phyloP scores from a whole-genome alignment of 2,797 vertebrate genomes.

The Limosa lapponica region DNA sequence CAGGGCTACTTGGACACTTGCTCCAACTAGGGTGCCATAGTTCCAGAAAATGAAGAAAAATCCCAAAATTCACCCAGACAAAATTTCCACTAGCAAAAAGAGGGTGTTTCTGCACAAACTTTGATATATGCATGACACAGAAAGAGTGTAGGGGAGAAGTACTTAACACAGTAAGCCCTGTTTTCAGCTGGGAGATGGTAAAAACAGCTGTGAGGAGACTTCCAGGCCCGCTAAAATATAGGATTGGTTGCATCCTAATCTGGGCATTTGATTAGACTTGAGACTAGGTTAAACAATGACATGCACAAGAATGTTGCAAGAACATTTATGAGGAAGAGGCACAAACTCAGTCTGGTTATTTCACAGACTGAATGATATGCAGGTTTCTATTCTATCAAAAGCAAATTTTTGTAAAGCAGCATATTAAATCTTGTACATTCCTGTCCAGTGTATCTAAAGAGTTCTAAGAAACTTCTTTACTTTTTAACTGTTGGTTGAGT shows the following conservation, averaged over 20 bases:
- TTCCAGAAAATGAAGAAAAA: background rate
- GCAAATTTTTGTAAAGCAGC: background rate
- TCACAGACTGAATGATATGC: background rate
- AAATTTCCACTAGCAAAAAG: background rate
- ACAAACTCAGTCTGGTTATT: background rate
- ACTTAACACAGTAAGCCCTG: background rate
- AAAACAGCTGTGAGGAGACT: background rate
- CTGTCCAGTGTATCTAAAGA: background rate
- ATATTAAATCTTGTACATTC: background rate
- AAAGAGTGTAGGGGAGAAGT: background rate
- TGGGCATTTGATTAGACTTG: background rate
- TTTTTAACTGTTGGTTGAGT: background rate
- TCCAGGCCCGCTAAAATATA: background rate
- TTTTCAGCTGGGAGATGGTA: background rate
- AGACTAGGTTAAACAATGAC: background rate
- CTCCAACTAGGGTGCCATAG: background rate
- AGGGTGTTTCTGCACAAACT: background rate
- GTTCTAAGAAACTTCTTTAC: background rate
- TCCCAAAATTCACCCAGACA: background rate
- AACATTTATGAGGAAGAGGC: background rate
- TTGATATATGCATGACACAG: background rate
- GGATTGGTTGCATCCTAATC: background rate
- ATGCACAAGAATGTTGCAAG: background rate
- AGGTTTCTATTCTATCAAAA: background rate
- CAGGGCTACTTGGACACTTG: background rate